Evolutionary conservation across 1,140 invertebrate species (phyloP), one percentile per base, ranked within the genome.

Genomic region (Pseudachorutes palmiensis): DNA sequence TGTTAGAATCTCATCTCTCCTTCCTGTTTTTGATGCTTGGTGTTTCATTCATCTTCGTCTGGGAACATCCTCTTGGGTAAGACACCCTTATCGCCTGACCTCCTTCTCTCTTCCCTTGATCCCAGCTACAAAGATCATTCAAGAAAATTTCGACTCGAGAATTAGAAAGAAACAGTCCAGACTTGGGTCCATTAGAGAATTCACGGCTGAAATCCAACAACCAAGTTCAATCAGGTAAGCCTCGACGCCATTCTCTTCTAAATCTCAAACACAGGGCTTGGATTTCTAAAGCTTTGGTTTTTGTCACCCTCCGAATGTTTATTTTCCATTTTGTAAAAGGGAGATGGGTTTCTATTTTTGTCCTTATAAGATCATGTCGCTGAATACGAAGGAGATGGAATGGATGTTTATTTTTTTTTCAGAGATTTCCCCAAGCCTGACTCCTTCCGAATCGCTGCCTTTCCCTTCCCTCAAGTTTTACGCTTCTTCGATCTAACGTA

Each of bases 11-110:
- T n/a, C n/a, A n/a, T n/a, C n/a, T n/a, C n/a, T n/a, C n/a, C n/a
- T n/a, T n/a, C n/a, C n/a, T n/a, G n/a, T n/a, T n/a, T n/a, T n/a
- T n/a, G n/a, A n/a, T n/a, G n/a, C n/a, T n/a, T n/a, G n/a, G n/a
- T n/a, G n/a, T n/a, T n/a, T n/a, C n/a, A n/a, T n/a, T n/a, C n/a
- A n/a, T n/a, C 9, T 45, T 45, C 36, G 36, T 45, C 9, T 9
- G 36, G 36, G 19, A 12, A 45, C 36, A 45, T 45, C 36, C 36
- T 45, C 19, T 45, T 45, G 36, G 9, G 36, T 45, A 45, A 55
- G 51, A 55, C 51, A 55, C 12, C 51, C 51, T 55, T 55, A 55
- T 55, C 51, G 51, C 51, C 51, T 55, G 51, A 55, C 51, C 51
- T 55, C 51, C 24, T 55, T 55, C 51, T n/a, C n/a, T 22, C 24